Percentiles rank a stretch among this genome's conserved stretches.
phyloP scores from a whole-genome alignment of 30 jellyfish, hydroid and myxozoan genomes.

The Sanderia malayensis region DNA sequence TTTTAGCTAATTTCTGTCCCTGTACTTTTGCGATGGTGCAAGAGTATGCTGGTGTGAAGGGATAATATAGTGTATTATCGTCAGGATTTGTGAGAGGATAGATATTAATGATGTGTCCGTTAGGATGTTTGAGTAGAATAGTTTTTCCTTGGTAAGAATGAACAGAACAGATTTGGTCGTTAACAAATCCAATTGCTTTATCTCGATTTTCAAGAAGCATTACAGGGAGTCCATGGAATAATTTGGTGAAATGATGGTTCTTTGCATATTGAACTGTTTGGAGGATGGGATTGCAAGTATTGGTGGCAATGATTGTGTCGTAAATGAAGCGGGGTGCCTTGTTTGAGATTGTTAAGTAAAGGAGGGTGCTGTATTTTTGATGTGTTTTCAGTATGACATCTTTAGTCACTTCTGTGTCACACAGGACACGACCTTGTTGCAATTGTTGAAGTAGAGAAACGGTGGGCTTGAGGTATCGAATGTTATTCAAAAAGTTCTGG shows the following conservation, averaged over 20 bases:
- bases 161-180: neutral
- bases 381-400: neutral
- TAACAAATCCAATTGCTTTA: slow-evolving; percentile 10
- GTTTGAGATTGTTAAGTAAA: neutral
- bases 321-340: slow-evolving; percentile 3
- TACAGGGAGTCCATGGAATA: neutral
- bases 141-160: neutral
- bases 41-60: neutral
- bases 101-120: neutral
- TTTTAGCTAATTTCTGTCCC: neutral
- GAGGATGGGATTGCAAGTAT: neutral
- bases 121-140: neutral
- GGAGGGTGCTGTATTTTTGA: neutral
- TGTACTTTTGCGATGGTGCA: neutral
- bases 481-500: neutral
- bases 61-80: neutral
- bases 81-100: neutral
- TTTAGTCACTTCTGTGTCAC: neutral
- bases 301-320: neutral
- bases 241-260: neutral
- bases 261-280: neutral
- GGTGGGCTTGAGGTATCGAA: neutral
- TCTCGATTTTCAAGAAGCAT: slow-evolving; percentile 5
- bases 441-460: neutral
- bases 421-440: neutral